These are phyloP conservation scores for Bombus sibiricus DNA, from an alignment of 1,140 invertebrate species.

Conservation along the genomic window DNA sequence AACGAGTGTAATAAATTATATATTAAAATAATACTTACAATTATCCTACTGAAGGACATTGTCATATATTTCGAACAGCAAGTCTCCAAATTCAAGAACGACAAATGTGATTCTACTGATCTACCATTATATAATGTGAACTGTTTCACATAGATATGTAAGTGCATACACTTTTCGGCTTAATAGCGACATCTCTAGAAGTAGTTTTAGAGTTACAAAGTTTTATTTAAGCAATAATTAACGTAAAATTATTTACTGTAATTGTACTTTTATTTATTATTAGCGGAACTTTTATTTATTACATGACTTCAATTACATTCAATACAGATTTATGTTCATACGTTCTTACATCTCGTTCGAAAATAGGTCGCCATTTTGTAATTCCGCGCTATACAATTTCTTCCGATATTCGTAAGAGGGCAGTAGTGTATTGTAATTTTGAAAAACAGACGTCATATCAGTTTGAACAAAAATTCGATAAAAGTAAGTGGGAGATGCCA, in stretches of 20 bases:
- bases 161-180: neutral
- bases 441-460: neutral
- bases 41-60: slow-evolving; percentile 62
- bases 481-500: neutral
- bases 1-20: neutral
- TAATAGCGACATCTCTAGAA: slow-evolving; percentile 39
- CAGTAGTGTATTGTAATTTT: neutral
- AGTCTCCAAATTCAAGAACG: neutral
- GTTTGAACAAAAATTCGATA: neutral
- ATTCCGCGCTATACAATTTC: neutral
- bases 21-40: slow-evolving; percentile 51
- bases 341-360: neutral
- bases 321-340: neutral
- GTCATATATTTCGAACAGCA: neutral
- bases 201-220: neutral
- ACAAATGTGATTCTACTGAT: neutral
- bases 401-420: neutral
- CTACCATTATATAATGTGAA: slow-evolving; percentile 55
- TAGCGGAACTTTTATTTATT: neutral
- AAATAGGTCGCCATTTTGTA: neutral
- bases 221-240: neutral
- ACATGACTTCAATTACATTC: neutral
- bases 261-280: neutral
- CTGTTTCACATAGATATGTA: neutral
- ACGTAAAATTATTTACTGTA: neutral